Evolutionary conservation across 2,888 invertebrate genomes (phyloP).

Genomic region (Lithophane ornitopus): DNA sequence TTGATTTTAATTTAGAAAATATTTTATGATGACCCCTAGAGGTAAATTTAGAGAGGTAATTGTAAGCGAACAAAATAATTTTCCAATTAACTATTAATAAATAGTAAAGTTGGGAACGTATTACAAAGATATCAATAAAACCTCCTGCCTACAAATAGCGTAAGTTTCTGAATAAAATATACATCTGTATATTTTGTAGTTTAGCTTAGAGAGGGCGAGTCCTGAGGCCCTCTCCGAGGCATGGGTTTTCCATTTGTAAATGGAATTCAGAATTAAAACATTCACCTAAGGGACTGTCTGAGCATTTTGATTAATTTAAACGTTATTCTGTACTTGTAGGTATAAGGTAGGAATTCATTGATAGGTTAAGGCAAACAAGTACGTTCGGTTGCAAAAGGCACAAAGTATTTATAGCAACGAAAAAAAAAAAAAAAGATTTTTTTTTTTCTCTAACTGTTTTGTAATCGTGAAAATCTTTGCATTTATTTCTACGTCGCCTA

Average conservation of each 20-base stretch:
- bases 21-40: not conserved
- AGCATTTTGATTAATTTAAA: slow-evolving; percentile 70
- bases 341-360: not conserved
- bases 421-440: not conserved
- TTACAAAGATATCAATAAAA: slow-evolving; percentile 47
- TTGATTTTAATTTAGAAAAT: slow-evolving; percentile 8
- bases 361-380: not conserved
- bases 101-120: slow-evolving; percentile 7
- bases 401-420: not conserved
- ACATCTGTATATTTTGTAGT: slow-evolving; percentile 76
- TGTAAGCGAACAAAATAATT: not conserved
- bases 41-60: not conserved
- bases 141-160: slow-evolving; percentile 56
- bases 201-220: slow-evolving; percentile 43
- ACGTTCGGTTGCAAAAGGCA: not conserved
- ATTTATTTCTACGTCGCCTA: not conserved
- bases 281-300: slow-evolving; percentile 76
- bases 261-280: slow-evolving; percentile 86
- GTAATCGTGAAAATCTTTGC: not conserved
- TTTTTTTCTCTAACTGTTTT: too few species aligned
- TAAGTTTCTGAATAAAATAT: slow-evolving; percentile 73
- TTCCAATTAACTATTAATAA: slow-evolving; percentile 24
- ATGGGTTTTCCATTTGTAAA: slow-evolving; percentile 81
- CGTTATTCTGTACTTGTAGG: slow-evolving; percentile 24
- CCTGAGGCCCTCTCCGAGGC: slow-evolving; percentile 60